Conservation (phyloP, 1,140 invertebrate species). For the Acromyrmex heyeri region DNA sequence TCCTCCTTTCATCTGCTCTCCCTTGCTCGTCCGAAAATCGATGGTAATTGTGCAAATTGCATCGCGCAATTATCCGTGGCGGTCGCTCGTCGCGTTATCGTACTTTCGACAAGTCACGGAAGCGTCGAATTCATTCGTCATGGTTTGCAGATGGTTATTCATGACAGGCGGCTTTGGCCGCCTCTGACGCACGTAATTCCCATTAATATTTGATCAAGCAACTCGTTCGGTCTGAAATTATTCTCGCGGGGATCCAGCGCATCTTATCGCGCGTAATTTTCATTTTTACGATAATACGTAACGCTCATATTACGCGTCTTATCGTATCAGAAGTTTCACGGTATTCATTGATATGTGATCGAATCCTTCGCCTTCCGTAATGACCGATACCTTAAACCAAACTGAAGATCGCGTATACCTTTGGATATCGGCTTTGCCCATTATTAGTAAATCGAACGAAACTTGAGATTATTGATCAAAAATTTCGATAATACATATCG, state of each 20-base stretch:
- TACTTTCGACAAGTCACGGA: not conserved
- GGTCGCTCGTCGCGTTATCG: slow-evolving; percentile 1
- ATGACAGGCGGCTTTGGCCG: not conserved
- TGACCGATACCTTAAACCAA: not conserved
- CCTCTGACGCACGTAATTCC: slow-evolving; percentile 8
- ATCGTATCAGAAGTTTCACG: not conserved
- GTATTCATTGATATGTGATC: not conserved
- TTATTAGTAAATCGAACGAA: slow-evolving; percentile 15
- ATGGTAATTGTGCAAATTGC: not conserved
- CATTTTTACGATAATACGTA: not conserved
- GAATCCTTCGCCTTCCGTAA: not conserved
- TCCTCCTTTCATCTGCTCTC: not conserved
- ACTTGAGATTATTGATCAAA: not conserved
- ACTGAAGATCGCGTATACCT: not conserved
- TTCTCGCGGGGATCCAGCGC: not conserved
- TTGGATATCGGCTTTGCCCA: not conserved
- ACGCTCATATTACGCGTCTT: not conserved
- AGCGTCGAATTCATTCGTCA: slow-evolving; percentile 7
- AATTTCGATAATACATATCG: not conserved
- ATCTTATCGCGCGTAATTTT: not conserved
- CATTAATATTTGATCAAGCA: not conserved
- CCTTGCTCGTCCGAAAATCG: not conserved
- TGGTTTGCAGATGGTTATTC: slow-evolving; percentile 2
- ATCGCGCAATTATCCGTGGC: slow-evolving; percentile 4
- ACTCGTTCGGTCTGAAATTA: not conserved